phyloP scores from a whole-genome alignment of 2,888 invertebrate species.

The Argynnis bischoffii region DNA sequence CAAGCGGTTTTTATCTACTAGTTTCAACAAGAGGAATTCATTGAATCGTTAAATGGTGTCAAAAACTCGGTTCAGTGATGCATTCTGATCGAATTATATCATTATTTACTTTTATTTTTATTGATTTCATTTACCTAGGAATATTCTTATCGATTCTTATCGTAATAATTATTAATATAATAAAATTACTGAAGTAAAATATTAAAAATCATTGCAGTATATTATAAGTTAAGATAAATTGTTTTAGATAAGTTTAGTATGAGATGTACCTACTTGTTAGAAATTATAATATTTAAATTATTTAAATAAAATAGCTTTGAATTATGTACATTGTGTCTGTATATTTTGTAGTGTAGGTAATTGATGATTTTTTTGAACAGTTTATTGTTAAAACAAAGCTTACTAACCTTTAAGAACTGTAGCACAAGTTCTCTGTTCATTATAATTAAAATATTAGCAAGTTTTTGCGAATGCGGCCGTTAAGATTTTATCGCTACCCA shows the following conservation, averaged over 20 bases:
- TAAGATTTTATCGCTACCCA: conserved; percentile 14
- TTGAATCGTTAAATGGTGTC: conserved; percentile 48
- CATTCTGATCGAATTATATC: conserved; percentile 36
- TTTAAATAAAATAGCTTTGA: no score
- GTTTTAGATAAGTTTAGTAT: no score
- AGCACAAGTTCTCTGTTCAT: background rate
- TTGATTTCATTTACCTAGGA: background rate
- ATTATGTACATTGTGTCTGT: no score
- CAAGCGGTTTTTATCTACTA: no score
- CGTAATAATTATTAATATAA: no score
- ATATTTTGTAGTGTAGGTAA: no score
- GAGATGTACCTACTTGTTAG: no score
- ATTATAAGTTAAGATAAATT: no score
- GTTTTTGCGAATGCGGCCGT: conserved; percentile 8
- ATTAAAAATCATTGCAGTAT: no score
- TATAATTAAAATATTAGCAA: conserved; percentile 12
- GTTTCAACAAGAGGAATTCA: conserved; percentile 29
- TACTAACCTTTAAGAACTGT: background rate
- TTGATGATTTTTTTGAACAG: no score
- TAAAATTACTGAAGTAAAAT: no score
- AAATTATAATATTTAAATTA: no score
- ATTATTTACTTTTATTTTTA: conserved; percentile 4
- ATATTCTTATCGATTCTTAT: background rate
- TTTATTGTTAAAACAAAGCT: background rate
- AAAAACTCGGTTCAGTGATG: conserved; percentile 35